Evolutionary conservation across 2,113 vertebrate genomes (phyloP).

Genomic region (Serilophus lunatus): DNA sequence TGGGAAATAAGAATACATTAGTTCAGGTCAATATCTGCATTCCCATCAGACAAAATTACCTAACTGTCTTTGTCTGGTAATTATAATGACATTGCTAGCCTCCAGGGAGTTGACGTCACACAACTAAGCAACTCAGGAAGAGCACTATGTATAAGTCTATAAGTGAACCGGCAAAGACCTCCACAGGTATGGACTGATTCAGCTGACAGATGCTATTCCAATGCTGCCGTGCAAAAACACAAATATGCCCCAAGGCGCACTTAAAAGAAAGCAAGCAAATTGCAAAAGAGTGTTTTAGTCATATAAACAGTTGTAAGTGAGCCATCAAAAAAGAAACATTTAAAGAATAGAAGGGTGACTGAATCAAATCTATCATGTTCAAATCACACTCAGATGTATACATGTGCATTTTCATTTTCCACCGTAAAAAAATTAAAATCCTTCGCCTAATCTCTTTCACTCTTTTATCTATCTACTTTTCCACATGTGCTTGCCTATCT

Average conservation of each 20-base stretch:
- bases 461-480: neutral
- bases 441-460: neutral
- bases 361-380: neutral
- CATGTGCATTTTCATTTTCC: neutral
- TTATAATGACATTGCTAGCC: conserved; percentile 42
- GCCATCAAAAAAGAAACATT: neutral
- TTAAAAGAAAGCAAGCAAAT: neutral
- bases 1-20: conserved; percentile 58
- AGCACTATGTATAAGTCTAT: neutral
- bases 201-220: neutral
- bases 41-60: conserved; percentile 59
- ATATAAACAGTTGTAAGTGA: neutral
- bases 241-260: neutral
- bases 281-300: neutral
- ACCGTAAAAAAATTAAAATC: neutral
- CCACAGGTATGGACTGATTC: neutral
- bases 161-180: neutral
- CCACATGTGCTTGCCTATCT: neutral
- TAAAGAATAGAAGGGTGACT: neutral
- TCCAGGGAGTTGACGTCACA: conserved; percentile 48
- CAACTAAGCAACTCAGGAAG: conserved; percentile 7
- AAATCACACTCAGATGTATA: neutral
- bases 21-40: conserved; percentile 59
- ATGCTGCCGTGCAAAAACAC: neutral
- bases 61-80: conserved; percentile 63